Evolutionary conservation across 1,140 invertebrate species (phyloP).

Genomic region (Anadara kagoshimensis): DNA sequence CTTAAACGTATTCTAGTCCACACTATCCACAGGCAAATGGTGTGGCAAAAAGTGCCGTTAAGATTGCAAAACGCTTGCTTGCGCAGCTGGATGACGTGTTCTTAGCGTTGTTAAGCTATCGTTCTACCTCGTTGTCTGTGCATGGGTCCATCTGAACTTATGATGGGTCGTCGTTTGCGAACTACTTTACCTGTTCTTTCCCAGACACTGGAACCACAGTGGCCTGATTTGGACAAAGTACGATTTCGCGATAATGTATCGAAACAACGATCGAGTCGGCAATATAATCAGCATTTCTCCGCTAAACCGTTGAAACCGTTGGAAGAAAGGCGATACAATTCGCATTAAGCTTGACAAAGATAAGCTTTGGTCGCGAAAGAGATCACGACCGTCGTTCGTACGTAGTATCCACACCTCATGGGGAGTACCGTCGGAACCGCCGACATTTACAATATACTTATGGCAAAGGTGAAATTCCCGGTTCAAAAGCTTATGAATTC

Average conservation of each 20-base stretch:
- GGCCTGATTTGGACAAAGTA: not conserved
- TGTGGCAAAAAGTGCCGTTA: not conserved
- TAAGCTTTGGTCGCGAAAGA: constrained; percentile 1
- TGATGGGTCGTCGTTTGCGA: not conserved
- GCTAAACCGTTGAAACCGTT: no score
- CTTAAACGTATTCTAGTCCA: no score
- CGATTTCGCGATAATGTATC: no score
- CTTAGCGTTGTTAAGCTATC: not conserved
- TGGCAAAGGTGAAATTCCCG: no score
- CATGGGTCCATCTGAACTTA: not conserved
- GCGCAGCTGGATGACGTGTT: not conserved
- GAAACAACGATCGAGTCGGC: no score
- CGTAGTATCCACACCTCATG: not conserved
- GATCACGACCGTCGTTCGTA: not conserved
- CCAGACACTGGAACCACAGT: not conserved
- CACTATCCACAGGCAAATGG: no score
- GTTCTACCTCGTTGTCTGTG: no score
- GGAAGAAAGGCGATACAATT: constrained; percentile 15
- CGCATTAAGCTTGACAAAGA: constrained; percentile 15
- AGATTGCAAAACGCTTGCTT: not conserved
- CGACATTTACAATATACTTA: no score
- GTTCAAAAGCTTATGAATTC: no score
- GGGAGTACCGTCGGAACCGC: constrained; percentile 3
- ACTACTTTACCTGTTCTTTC: not conserved
- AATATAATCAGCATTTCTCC: no score